phyloP scores from a whole-genome alignment of 1,140 invertebrate species.

The Heliconius nattereri region DNA sequence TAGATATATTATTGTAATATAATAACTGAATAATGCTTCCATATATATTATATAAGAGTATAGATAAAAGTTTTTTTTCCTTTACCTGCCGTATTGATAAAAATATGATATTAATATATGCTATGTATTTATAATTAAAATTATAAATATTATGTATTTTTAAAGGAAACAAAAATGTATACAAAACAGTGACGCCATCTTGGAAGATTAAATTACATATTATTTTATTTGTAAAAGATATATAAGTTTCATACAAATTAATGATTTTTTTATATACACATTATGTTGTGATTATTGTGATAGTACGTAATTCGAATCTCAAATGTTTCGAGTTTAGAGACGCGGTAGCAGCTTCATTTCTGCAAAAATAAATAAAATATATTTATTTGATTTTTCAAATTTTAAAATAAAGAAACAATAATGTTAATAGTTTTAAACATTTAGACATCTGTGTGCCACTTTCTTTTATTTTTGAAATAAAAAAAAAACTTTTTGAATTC shows the following conservation, averaged over 20 bases:
- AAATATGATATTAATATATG: too few species aligned
- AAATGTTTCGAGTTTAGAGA: not conserved
- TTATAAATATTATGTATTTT: not conserved
- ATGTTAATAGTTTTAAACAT: too few species aligned
- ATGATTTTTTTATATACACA: not conserved
- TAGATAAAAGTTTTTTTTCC: not conserved
- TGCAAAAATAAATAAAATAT: not conserved
- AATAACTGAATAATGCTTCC: not conserved
- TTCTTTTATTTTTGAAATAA: not conserved
- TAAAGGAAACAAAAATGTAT: not conserved
- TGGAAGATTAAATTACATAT: not conserved
- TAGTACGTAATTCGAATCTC: constrained; percentile 1
- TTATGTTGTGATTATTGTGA: not conserved
- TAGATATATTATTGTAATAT: not conserved
- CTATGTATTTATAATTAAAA: not conserved
- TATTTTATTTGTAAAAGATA: not conserved
- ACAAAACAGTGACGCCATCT: not conserved
- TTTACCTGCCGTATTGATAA: not conserved
- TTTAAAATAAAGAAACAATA: not conserved
- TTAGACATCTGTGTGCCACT: not conserved
- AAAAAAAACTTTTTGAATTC: not conserved
- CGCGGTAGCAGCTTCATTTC: not conserved
- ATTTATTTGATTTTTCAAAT: not conserved
- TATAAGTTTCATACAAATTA: not conserved
- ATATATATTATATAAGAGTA: not conserved